phyloP scores from a whole-genome alignment of 1,140 invertebrate species.

The Drosophila persimilis region DNA sequence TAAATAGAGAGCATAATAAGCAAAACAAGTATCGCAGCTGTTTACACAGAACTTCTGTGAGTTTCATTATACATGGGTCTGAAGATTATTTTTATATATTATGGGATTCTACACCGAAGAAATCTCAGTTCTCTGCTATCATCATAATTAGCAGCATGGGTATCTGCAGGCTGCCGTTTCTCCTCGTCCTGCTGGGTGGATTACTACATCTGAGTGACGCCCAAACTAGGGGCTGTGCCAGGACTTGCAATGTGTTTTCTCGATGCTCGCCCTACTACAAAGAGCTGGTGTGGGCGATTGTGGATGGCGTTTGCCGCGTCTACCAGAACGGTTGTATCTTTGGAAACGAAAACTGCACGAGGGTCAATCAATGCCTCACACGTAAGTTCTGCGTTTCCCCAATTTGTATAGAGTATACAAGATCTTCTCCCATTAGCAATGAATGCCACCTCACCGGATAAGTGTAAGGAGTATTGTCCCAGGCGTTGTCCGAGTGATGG shows the following conservation, averaged over 20 bases:
- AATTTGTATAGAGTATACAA: too few relatives aligned
- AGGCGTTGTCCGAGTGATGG: constrained; percentile 9
- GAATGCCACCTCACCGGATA: constrained; percentile 1
- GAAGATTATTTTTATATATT: constrained; percentile 17
- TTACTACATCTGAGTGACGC: constrained; percentile 12
- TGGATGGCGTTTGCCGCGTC: constrained; percentile 38
- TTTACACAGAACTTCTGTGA: constrained; percentile 16
- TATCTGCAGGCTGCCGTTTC: constrained; percentile 16
- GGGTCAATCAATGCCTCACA: constrained; percentile 35
- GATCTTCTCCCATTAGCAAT: constrained; percentile 3
- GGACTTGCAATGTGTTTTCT: constrained; percentile 4
- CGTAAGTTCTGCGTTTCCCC: constrained; percentile 5
- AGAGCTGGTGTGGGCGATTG: constrained; percentile 40
- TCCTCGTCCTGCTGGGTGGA: constrained; percentile 4
- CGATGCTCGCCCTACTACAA: constrained; percentile 45
- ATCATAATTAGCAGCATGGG: not conserved
- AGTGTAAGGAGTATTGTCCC: constrained; percentile 32
- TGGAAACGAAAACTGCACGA: constrained; percentile 39
- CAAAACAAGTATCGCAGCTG: too few relatives aligned
- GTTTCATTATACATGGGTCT: not conserved
- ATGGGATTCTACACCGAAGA: not conserved
- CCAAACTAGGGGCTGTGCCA: constrained; percentile 27
- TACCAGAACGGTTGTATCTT: constrained; percentile 62
- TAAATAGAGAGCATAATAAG: constrained; percentile 3
- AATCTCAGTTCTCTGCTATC: constrained; percentile 21